These are phyloP conservation scores for Phylloscopus trochilus DNA, from an alignment of 2,113 vertebrate genomes.

Conservation along the genomic window DNA sequence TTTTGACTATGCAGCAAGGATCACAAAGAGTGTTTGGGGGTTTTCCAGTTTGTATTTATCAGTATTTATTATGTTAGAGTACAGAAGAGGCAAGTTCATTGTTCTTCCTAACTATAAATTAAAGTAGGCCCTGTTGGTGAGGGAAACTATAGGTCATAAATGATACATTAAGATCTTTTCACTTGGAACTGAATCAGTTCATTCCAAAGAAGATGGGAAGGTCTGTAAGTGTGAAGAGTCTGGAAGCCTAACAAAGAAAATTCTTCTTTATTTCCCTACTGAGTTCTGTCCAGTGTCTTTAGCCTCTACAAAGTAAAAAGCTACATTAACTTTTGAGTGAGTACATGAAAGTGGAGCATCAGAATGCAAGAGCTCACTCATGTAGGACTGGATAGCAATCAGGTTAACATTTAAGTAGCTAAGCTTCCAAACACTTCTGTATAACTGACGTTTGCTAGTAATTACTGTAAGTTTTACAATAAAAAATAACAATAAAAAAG, in stretches of 20 bases:
- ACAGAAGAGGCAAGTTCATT: not conserved
- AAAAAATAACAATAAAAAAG: not conserved
- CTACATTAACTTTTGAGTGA: not conserved
- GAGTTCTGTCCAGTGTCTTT: not conserved
- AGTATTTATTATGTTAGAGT: not conserved
- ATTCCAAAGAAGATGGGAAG: not conserved
- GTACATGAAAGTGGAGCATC: not conserved
- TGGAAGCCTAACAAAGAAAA: not conserved
- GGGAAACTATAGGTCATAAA: not conserved
- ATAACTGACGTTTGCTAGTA: not conserved
- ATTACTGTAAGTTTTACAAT: not conserved
- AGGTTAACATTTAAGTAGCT: not conserved
- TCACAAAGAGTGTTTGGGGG: rapidly evolving
- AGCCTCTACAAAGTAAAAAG: not conserved
- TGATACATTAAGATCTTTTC: not conserved
- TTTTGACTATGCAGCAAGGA: not conserved
- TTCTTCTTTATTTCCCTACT: not conserved
- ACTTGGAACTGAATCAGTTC: not conserved
- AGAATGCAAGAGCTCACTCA: not conserved
- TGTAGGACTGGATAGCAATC: not conserved
- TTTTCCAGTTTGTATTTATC: not conserved
- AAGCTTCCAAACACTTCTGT: not conserved
- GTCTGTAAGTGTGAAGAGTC: not conserved
- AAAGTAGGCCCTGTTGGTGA: not conserved
- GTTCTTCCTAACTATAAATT: not conserved